Conservation (phyloP, 2,888 invertebrate species). For the Seira ritae region DNA sequence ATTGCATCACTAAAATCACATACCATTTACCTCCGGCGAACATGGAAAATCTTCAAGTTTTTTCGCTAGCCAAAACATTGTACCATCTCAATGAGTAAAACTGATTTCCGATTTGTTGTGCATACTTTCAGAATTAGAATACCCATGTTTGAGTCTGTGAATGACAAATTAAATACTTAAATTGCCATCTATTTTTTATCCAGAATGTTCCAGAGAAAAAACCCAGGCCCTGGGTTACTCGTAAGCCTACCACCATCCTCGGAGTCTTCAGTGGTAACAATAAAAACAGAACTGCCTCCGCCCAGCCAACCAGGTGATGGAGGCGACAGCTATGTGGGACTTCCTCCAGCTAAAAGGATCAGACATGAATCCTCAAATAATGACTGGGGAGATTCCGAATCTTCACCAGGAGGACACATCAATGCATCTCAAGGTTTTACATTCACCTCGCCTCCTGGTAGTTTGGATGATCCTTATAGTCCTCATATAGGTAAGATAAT, state of each 20-base stretch:
- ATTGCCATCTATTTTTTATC: slow-evolving; percentile 20
- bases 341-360: slow-evolving; percentile 68
- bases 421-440: slow-evolving; percentile 69
- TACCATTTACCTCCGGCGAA: too few species aligned
- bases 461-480: slow-evolving; percentile 70
- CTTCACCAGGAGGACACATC: slow-evolving; percentile 65
- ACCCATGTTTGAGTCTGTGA: too few species aligned
- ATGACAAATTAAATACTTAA: too few species aligned
- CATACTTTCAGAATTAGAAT: too few species aligned
- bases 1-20: too few species aligned
- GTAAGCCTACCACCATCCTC: slow-evolving; percentile 64
- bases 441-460: slow-evolving; percentile 68
- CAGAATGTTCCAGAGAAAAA: slow-evolving; percentile 70
- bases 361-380: slow-evolving; percentile 70
- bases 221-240: slow-evolving; percentile 65
- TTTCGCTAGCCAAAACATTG: too few species aligned
- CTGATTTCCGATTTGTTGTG: too few species aligned
- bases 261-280: slow-evolving; percentile 68
- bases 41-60: too few species aligned
- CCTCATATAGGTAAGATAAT: slow-evolving; percentile 65
- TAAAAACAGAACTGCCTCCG: slow-evolving; percentile 65
- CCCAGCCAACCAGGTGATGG: slow-evolving; percentile 57
- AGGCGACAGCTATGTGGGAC: slow-evolving; percentile 64
- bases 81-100: too few species aligned
- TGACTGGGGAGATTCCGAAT: slow-evolving; percentile 69